Conservation (phyloP, 2,113 vertebrate species). For the Colistium nudipinnis region DNA sequence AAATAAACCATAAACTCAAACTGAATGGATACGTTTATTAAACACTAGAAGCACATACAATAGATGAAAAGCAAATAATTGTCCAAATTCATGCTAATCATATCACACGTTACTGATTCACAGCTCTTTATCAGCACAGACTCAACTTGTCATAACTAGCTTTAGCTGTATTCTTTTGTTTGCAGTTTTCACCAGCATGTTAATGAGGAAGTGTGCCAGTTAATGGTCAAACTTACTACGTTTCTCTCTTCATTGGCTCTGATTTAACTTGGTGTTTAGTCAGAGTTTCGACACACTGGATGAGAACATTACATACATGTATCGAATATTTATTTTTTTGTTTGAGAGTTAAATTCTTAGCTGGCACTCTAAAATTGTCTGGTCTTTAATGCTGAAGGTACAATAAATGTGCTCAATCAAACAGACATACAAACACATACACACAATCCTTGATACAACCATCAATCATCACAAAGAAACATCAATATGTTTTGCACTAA, state of each 20-base stretch:
- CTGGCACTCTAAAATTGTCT: neutral
- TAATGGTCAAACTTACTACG: too few relatives aligned
- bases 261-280: too few relatives aligned
- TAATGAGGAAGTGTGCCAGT: too few relatives aligned
- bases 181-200: too few relatives aligned
- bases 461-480: neutral
- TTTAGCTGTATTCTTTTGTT: too few relatives aligned
- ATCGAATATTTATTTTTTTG: too few relatives aligned
- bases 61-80: neutral
- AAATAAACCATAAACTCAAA: neutral
- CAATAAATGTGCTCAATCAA: neutral
- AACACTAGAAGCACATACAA: neutral
- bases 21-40: neutral
- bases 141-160: too few relatives aligned
- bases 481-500: neutral
- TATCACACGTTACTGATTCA: neutral
- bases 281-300: too few relatives aligned
- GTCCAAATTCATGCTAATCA: neutral
- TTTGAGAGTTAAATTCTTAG: slow-evolving; percentile 14
- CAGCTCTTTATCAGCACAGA: neutral
- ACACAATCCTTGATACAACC: neutral
- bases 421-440: neutral
- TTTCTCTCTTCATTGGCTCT: too few relatives aligned
- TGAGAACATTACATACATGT: too few relatives aligned
- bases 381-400: neutral